Base-by-base conservation (phyloP, 1,140 invertebrate species). In the Calephelis virginiensis region DNA sequence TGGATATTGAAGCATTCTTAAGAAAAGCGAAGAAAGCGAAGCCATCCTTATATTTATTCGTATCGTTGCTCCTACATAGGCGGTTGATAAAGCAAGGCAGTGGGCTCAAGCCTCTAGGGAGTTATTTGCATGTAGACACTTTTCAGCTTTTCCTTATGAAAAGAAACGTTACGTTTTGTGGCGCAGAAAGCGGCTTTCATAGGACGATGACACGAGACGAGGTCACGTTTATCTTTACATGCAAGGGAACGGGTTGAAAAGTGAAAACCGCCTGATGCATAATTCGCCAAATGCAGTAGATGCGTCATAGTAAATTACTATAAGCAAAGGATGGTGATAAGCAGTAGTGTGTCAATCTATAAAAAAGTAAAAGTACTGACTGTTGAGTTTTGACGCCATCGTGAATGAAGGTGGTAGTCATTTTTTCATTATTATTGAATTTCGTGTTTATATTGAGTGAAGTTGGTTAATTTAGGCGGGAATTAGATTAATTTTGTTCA, bases 141-240 rank as follows among this genome's bases (percentile, higher is more conserved):
- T 90, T 90, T 89, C 84, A 90, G 85, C 80, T 87, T 88, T 86
- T 87, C 81, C 84, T 86, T 88, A 86, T 90, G 88, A 90, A 90
- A 90, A 89, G 86, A 87, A 90, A 88, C 82, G 81, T 85, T 82
- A 84, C 86, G 86, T 89, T 91, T 91, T 89, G 85, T 87, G 86
- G 83, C 77, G 78, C 88, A 90, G 85, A 89, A 91, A 91, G 83
- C 82, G 79, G 84, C 89, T 91, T 91, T 91, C 86, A 91, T 83
- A 83, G 89, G 89, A 89, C 86, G 86, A 89, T 89, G 89, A 91
- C 89, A 91, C 83, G 88, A 82, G 85, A 83, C 85, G 86, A 82
- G 85, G 86, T 89, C 88, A 81, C 82, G 85, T 84, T 80, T 81
- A 80, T 77, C 80, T 81, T 82, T 81, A 78, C 82, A 83, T 87